These are phyloP conservation scores for Drosophila demipolita DNA, from an alignment of 2,888 invertebrate species.

Conservation along the genomic window DNA sequence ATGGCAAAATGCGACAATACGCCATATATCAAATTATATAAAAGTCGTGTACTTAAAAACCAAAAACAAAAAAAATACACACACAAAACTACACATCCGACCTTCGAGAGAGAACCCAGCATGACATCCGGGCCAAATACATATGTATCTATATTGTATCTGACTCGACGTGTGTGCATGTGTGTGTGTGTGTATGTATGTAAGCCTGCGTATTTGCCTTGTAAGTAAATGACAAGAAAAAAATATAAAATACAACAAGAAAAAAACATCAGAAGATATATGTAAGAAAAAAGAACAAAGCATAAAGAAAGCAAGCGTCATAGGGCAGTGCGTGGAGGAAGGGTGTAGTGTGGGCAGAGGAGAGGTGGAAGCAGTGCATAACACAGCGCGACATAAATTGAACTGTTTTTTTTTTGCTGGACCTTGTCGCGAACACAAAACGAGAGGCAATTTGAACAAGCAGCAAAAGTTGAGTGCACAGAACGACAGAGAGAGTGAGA, in stretches of 20 bases:
- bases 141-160: slow-evolving; percentile 30
- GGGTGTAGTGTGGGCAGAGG: neutral
- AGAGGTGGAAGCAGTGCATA: slow-evolving; percentile 46
- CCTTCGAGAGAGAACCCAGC: slow-evolving; percentile 72
- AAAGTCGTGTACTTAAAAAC: slow-evolving; percentile 78
- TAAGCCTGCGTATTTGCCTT: slow-evolving; percentile 44
- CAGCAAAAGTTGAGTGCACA: neutral
- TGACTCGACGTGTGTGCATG: slow-evolving; percentile 2
- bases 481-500: slow-evolving; percentile 1
- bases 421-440: slow-evolving; percentile 54
- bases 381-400: slow-evolving; percentile 76
- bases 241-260: slow-evolving; percentile 17
- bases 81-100: slow-evolving; percentile 69
- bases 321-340: slow-evolving; percentile 9
- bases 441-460: slow-evolving; percentile 18
- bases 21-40: slow-evolving; percentile 79
- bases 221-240: slow-evolving; percentile 71
- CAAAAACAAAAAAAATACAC: neutral
- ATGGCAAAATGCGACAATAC: slow-evolving; percentile 74
- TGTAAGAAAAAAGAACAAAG: slow-evolving; percentile 50
- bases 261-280: slow-evolving; percentile 7
- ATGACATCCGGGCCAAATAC: slow-evolving; percentile 77
- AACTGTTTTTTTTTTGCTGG: slow-evolving; percentile 75
- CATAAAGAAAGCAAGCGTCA: slow-evolving; percentile 61
- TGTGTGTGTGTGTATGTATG: slow-evolving; percentile 4